Percentiles rank a stretch among this genome's conserved stretches.
Conservation (phyloP, 35 echinoderm and acorn worm species). For the Apostichopus parvimensis region DNA sequence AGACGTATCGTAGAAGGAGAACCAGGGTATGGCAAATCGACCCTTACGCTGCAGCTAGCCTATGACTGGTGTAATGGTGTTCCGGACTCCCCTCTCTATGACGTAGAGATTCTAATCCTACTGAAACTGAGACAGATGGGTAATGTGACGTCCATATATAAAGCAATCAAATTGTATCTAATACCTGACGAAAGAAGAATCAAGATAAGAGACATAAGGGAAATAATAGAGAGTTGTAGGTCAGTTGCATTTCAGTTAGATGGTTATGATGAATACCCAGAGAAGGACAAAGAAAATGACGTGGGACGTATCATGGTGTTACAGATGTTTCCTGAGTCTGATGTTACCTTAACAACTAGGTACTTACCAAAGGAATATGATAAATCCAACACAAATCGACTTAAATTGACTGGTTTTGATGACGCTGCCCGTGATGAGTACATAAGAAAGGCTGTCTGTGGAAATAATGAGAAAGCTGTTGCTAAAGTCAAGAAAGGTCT, state of each 20-base stretch:
- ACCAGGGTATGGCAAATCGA: constrained; percentile 18
- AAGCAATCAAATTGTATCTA: neutral
- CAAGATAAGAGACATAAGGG: neutral
- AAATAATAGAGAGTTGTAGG: neutral
- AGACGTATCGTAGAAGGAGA: constrained; percentile 13
- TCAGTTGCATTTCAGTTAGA: neutral
- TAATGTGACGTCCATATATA: neutral
- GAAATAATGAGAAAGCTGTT: neutral
- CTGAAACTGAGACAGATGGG: constrained; percentile 24
- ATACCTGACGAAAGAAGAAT: neutral
- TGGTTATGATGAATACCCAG: neutral
- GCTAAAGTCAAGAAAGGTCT: no score
- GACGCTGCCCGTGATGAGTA: neutral
- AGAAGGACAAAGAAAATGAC: neutral
- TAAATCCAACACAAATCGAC: neutral
- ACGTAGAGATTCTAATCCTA: neutral
- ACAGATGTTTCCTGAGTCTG: neutral
- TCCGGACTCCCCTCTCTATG: neutral
- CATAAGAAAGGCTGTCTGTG: neutral
- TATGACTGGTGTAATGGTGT: constrained; percentile 23
- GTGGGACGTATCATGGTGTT: neutral
- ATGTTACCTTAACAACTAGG: neutral
- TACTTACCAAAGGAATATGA: neutral
- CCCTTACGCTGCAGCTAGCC: constrained; percentile 18
- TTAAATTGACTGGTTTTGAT: neutral